phyloP scores from a whole-genome alignment of 2,797 vertebrate genomes.

The Oreochromis mossambicus region DNA sequence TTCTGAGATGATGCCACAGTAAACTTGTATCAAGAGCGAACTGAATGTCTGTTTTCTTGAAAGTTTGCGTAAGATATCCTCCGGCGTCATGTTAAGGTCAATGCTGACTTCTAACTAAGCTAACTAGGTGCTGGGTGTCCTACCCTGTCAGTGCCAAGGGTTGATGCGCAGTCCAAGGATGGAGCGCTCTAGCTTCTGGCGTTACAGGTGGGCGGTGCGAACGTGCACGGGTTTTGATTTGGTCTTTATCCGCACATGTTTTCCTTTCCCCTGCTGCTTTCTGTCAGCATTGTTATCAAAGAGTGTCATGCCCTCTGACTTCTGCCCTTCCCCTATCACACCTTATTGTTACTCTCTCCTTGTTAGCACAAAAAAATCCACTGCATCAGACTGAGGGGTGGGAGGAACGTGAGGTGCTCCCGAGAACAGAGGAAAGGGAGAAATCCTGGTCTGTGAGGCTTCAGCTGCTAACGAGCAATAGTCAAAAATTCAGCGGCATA shows the following conservation, averaged over 20 bases:
- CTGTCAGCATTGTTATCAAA: constrained; percentile 5
- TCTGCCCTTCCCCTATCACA: constrained; percentile 1
- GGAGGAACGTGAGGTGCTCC: constrained; percentile 7
- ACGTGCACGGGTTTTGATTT: constrained; percentile 26
- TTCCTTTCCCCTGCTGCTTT: background rate
- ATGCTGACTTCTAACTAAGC: constrained; percentile 35
- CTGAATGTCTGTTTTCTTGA: background rate
- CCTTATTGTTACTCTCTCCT: constrained; percentile 6
- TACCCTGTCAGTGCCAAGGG: constrained; percentile 27
- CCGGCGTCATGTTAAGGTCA: background rate
- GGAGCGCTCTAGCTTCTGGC: background rate
- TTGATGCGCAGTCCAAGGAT: constrained; percentile 6
- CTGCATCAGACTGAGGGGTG: background rate
- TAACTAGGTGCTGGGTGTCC: constrained; percentile 33
- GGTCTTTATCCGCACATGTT: background rate
- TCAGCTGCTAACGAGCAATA: constrained; percentile 63
- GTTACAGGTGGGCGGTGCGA: constrained; percentile 14
- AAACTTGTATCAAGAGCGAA: background rate
- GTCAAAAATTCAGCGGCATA: constrained; percentile 43
- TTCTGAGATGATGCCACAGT: background rate
- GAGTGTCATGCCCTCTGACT: constrained; percentile 31
- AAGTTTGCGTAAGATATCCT: background rate
- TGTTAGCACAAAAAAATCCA: constrained; percentile 19
- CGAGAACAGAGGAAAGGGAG: background rate
- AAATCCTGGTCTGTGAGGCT: constrained; percentile 28